Percentiles rank a stretch among this genome's conserved stretches.
Conservation (phyloP, 2,797 vertebrate genomes). For the Ficedula albicollis region DNA sequence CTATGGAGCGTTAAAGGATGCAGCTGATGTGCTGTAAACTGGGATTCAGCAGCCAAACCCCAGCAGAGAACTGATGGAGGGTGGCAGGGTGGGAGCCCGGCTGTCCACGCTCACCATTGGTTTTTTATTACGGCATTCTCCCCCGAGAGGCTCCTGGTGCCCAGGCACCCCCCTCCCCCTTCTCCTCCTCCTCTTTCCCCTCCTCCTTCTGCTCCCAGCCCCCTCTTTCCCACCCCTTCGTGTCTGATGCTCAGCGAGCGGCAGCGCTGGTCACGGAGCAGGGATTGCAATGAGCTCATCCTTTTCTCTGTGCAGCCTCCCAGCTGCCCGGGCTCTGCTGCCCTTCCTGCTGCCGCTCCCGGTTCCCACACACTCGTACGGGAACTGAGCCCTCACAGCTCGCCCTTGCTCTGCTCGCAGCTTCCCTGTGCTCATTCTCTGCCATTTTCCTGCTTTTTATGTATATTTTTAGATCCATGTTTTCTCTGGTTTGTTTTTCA, state of each 20-base stretch:
- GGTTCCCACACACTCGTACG: neutral
- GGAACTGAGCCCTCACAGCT: constrained; percentile 38
- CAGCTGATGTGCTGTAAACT: neutral
- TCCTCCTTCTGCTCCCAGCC: constrained; percentile 59
- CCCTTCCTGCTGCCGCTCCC: constrained; percentile 48
- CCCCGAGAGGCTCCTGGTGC: constrained; percentile 80
- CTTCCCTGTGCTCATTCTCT: constrained; percentile 33
- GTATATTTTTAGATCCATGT: constrained; percentile 62
- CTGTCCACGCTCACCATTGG: constrained; percentile 87
- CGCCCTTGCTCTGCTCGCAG: constrained; percentile 29
- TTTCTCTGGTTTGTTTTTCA: constrained; percentile 67
- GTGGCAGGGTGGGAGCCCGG: constrained; percentile 63
- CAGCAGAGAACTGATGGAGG: constrained; percentile 48
- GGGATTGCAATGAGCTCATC: constrained; percentile 84
- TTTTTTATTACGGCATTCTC: constrained; percentile 93
- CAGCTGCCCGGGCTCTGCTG: constrained; percentile 66
- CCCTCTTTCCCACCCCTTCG: constrained; percentile 79
- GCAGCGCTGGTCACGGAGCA: constrained; percentile 69
- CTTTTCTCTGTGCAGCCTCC: constrained; percentile 75
- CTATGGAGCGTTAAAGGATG: neutral
- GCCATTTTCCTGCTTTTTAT: constrained; percentile 71
- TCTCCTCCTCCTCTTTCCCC: constrained; percentile 6
- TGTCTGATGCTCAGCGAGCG: constrained; percentile 81
- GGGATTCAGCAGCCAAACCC: constrained; percentile 29
- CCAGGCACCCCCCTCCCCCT: constrained; percentile 69